phyloP scores from a whole-genome alignment of 2,113 vertebrate genomes.

The Pseudois nayaur region DNA sequence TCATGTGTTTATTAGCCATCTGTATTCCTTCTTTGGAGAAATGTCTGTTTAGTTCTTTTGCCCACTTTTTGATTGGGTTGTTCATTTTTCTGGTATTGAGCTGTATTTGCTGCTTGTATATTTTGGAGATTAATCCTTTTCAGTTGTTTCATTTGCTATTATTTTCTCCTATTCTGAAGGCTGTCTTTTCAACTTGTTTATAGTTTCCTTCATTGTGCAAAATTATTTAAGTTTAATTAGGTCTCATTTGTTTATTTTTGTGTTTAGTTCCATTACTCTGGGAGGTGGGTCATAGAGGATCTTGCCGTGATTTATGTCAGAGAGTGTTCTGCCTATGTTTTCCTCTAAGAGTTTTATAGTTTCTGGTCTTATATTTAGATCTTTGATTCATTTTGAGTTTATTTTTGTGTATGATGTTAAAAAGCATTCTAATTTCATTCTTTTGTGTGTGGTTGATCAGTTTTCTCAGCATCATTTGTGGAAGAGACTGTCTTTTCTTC shows the following conservation, averaged over 20 bases:
- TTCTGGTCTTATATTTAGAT: background rate
- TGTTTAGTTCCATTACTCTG: background rate
- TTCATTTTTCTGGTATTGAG: background rate
- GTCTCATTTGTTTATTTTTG: background rate
- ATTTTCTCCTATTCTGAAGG: background rate
- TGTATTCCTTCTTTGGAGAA: background rate
- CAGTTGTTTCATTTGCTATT: background rate
- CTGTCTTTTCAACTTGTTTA: background rate
- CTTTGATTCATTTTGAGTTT: background rate
- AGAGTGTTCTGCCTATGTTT: background rate
- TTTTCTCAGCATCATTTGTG: background rate
- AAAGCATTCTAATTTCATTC: background rate
- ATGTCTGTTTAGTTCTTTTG: background rate
- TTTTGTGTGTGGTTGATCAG: background rate
- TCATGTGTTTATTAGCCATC: background rate
- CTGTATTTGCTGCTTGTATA: background rate
- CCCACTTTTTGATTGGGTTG: background rate
- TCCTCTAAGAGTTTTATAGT: background rate
- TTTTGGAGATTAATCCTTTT: background rate
- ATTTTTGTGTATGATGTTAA: background rate
- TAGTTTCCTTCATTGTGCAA: background rate
- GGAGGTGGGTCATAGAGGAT: background rate
- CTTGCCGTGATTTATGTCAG: background rate
- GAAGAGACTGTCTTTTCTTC: background rate
- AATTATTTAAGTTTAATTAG: background rate